Percentiles rank a stretch among this genome's conserved stretches.
These are phyloP conservation scores for Imbricaverruca yamaguchii DNA, from an alignment of 2,888 invertebrate genomes.

Conservation along the genomic window DNA sequence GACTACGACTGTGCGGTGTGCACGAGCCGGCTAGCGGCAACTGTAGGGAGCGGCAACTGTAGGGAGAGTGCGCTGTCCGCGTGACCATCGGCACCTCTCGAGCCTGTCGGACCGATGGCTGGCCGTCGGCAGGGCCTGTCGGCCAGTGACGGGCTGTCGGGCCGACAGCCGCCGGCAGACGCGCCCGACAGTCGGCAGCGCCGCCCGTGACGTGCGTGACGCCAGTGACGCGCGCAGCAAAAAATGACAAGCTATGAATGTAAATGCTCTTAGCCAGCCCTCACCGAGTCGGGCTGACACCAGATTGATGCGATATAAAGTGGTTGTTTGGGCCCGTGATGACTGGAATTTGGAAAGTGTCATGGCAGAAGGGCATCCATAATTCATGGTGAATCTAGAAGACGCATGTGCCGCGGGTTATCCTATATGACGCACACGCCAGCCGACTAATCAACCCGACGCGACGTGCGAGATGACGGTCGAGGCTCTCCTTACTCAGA, in stretches of 20 bases:
- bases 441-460: not conserved
- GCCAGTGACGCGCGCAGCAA: not conserved
- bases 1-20: too few species aligned
- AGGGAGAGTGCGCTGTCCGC: too few species aligned
- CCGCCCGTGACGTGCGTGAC: not conserved
- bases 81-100: not conserved
- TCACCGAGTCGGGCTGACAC: not conserved
- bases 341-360: constrained; percentile 22
- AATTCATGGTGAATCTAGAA: constrained; percentile 2
- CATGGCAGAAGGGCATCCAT: constrained; percentile 5
- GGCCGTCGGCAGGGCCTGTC: not conserved
- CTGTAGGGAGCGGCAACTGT: too few species aligned
- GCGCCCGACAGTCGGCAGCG: not conserved
- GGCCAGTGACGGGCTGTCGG: not conserved
- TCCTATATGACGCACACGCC: not conserved
- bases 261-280: not conserved
- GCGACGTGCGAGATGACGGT: not conserved
- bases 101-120: not conserved
- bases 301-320: constrained; percentile 21
- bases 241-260: constrained; percentile 20
- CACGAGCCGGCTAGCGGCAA: too few species aligned
- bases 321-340: not conserved
- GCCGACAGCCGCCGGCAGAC: not conserved
- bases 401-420: not conserved
- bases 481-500: not conserved